Evolutionary conservation across 2,888 invertebrate genomes (phyloP).

Genomic region (Cryptocephalus primarius): DNA sequence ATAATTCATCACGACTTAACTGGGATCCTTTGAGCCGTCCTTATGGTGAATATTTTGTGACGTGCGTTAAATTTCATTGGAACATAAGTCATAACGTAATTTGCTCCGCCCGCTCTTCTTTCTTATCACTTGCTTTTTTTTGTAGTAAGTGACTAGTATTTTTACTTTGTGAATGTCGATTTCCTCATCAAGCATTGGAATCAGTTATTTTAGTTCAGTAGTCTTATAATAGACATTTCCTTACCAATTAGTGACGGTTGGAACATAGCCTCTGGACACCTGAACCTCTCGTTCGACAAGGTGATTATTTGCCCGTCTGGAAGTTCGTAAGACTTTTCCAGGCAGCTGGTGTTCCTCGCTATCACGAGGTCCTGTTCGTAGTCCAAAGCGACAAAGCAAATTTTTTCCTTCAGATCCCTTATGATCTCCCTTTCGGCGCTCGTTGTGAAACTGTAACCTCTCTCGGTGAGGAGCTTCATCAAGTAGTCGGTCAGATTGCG

Average conservation of each 20-base stretch:
- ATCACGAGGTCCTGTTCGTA: slow-evolving; percentile 40
- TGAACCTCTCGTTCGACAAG: slow-evolving; percentile 53
- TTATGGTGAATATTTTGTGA: too few relatives aligned
- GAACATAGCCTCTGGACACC: slow-evolving; percentile 53
- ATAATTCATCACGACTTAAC: too few relatives aligned
- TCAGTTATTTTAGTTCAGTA: too few relatives aligned
- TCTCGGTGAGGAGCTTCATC: slow-evolving; percentile 36
- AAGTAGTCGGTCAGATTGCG: slow-evolving; percentile 36
- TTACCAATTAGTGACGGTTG: slow-evolving; percentile 40
- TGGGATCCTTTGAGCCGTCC: too few relatives aligned
- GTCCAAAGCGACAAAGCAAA: slow-evolving; percentile 63
- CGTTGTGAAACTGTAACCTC: slow-evolving; percentile 36
- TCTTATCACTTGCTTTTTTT: too few relatives aligned
- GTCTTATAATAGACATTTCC: neutral
- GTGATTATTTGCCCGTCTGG: slow-evolving; percentile 41
- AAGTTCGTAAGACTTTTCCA: slow-evolving; percentile 50
- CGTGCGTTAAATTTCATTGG: too few relatives aligned
- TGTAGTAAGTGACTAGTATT: too few relatives aligned
- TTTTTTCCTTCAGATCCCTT: slow-evolving; percentile 51
- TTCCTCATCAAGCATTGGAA: neutral
- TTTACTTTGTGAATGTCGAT: too few relatives aligned
- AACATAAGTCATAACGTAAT: too few relatives aligned
- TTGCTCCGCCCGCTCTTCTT: too few relatives aligned
- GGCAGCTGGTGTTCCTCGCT: slow-evolving; percentile 52
- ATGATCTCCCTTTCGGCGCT: slow-evolving; percentile 36